Evolutionary conservation across 2,888 invertebrate species (phyloP).

Genomic region (Drosophila stalkeri): DNA sequence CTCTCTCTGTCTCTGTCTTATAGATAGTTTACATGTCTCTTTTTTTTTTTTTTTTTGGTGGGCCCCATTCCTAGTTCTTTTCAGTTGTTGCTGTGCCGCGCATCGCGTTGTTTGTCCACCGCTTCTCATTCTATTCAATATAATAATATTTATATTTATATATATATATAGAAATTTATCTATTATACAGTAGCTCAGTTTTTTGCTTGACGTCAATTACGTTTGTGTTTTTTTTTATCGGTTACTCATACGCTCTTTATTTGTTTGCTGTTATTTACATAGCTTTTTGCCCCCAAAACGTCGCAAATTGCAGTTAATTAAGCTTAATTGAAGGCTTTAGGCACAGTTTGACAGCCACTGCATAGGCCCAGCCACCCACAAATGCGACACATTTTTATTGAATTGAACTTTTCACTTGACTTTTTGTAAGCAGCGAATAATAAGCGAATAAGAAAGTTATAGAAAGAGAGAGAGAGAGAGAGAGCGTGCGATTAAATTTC

Average conservation of each 20-base stretch:
- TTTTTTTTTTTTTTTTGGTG: conserved; percentile 28
- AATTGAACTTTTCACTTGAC: conserved; percentile 74
- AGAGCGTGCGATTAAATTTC: not conserved
- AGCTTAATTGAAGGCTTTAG: conserved; percentile 66
- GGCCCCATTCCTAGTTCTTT: conserved; percentile 52
- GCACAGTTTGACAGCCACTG: conserved; percentile 61
- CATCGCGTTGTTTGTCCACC: conserved; percentile 61
- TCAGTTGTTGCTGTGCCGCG: conserved; percentile 64
- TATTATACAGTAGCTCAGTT: conserved; percentile 18
- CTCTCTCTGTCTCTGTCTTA: conserved; percentile 15
- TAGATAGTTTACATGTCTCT: conserved; percentile 35
- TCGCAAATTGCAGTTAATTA: conserved; percentile 74
- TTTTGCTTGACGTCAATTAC: conserved; percentile 33
- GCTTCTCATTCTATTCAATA: conserved; percentile 31
- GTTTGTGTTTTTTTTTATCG: conserved; percentile 25
- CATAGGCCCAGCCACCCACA: conserved; percentile 33
- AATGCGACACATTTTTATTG: conserved; percentile 41
- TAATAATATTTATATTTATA: not conserved
- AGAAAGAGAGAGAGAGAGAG: too few species aligned
- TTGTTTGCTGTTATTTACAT: conserved; percentile 25
- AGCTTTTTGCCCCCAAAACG: conserved; percentile 1
- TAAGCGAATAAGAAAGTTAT: not conserved
- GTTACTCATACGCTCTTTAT: conserved; percentile 23
- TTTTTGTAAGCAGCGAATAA: conserved; percentile 21
- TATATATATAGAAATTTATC: conserved; percentile 17